phyloP scores from a whole-genome alignment of 2,888 invertebrate species.

The Drosophila silvestris region DNA sequence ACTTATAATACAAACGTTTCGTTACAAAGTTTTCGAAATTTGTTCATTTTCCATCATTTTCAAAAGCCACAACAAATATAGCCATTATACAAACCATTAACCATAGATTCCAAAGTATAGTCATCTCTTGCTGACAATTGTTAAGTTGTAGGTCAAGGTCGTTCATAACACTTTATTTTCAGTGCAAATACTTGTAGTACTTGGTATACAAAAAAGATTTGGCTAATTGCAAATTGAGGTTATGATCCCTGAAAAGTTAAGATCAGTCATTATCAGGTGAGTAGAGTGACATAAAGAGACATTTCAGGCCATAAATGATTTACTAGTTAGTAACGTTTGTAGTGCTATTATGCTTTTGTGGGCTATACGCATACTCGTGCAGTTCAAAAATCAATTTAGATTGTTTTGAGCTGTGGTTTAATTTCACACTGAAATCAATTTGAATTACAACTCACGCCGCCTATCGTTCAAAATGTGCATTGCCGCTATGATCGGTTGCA shows the following conservation, averaged over 20 bases:
- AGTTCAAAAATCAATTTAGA: not conserved
- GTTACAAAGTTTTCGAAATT: not conserved
- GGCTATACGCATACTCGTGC: not conserved
- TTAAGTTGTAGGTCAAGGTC: not conserved
- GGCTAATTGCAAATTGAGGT: constrained; percentile 7
- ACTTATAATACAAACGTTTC: not conserved
- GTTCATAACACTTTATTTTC: not conserved
- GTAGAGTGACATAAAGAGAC: not conserved
- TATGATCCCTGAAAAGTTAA: not conserved
- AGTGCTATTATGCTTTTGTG: not conserved
- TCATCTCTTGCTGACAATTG: not conserved
- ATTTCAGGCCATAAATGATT: too few species aligned
- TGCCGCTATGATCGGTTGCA: not conserved
- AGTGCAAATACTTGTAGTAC: not conserved
- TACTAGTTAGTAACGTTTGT: not conserved
- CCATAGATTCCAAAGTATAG: not conserved
- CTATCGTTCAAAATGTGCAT: not conserved
- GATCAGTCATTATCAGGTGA: not conserved
- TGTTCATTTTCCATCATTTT: not conserved
- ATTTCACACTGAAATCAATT: not conserved
- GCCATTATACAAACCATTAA: too few species aligned
- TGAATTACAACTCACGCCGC: constrained; percentile 7
- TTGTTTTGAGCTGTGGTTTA: not conserved
- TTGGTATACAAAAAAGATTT: not conserved
- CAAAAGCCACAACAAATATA: not conserved